These are phyloP conservation scores for Pardosa pseudoannulata DNA, from an alignment of 2,888 invertebrate genomes.

Conservation along the genomic window DNA sequence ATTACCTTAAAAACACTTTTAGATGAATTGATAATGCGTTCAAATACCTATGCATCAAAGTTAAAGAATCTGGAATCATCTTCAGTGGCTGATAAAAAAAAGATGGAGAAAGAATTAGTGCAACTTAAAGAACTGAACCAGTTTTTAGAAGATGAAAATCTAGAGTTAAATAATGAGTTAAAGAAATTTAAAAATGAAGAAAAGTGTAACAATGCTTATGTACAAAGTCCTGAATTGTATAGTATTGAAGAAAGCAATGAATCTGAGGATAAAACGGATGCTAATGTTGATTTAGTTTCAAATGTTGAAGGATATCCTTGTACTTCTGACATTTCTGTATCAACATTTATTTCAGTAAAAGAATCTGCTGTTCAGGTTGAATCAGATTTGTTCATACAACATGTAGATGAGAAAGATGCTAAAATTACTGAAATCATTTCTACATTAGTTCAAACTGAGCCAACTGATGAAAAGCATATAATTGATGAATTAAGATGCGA, in stretches of 20 bases:
- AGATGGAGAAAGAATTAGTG: slow-evolving; percentile 42
- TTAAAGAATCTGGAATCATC: slow-evolving; percentile 26
- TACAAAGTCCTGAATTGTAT: slow-evolving; percentile 36
- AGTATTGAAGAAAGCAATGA: slow-evolving; percentile 62
- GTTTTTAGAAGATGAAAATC: slow-evolving; percentile 64
- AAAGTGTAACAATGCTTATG: slow-evolving; percentile 22
- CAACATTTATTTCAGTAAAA: neutral
- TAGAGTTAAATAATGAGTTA: slow-evolving; percentile 42
- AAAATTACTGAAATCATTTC: neutral
- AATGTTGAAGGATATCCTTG: neutral
- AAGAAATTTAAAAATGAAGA: too few relatives aligned
- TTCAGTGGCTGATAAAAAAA: slow-evolving; percentile 23
- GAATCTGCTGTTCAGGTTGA: neutral
- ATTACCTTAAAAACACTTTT: slow-evolving; percentile 24
- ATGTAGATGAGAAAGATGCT: neutral
- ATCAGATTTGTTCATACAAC: neutral
- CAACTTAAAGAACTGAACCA: slow-evolving; percentile 54
- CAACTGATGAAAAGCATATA: neutral
- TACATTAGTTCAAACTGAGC: neutral
- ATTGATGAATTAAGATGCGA: slow-evolving; percentile 23
- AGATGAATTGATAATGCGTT: slow-evolving; percentile 26
- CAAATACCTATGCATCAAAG: slow-evolving; percentile 8
- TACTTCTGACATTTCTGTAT: neutral
- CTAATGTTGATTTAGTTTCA: neutral
- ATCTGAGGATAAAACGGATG: slow-evolving; percentile 20